Percentiles rank a stretch among this genome's conserved stretches.
phyloP scores from a whole-genome alignment of 2,113 vertebrate species.

The Entomyzon cyanotis region DNA sequence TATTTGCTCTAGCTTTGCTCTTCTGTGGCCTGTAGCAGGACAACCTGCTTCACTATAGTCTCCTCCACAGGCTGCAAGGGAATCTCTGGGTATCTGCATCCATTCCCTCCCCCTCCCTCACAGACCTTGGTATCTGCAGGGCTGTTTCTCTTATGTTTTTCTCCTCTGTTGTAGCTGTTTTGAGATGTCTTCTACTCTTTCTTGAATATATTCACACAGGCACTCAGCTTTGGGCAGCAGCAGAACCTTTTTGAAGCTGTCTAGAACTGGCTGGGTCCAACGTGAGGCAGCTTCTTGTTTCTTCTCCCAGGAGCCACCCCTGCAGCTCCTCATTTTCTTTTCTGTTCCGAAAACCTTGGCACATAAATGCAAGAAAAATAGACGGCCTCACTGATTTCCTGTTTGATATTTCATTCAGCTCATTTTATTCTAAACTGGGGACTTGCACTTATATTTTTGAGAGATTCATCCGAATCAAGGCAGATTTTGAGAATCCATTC shows the following conservation, averaged over 20 bases:
- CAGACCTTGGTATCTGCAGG: not conserved
- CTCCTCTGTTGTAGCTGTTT: not conserved
- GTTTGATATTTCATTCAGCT: slow-evolving; percentile 4
- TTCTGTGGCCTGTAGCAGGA: not conserved
- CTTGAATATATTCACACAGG: not conserved
- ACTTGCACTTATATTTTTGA: not conserved
- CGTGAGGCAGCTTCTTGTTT: not conserved
- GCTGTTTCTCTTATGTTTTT: not conserved
- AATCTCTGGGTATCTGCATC: not conserved
- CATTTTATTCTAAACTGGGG: not conserved
- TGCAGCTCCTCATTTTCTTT: not conserved
- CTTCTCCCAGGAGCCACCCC: not conserved
- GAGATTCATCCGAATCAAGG: not conserved
- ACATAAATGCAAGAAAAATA: not conserved
- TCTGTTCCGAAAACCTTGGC: not conserved
- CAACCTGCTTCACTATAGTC: not conserved
- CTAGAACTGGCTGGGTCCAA: not conserved
- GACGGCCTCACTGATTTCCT: not conserved
- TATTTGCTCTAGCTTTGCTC: not conserved
- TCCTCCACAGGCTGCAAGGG: not conserved
- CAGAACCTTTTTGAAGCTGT: not conserved
- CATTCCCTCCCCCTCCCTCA: not conserved
- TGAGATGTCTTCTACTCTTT: not conserved
- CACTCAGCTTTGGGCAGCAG: not conserved
- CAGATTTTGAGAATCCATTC: not conserved